Percentiles rank a stretch among this genome's conserved stretches.
phyloP scores from a whole-genome alignment of 2,113 vertebrate species.

The Podarcis muralis region DNA sequence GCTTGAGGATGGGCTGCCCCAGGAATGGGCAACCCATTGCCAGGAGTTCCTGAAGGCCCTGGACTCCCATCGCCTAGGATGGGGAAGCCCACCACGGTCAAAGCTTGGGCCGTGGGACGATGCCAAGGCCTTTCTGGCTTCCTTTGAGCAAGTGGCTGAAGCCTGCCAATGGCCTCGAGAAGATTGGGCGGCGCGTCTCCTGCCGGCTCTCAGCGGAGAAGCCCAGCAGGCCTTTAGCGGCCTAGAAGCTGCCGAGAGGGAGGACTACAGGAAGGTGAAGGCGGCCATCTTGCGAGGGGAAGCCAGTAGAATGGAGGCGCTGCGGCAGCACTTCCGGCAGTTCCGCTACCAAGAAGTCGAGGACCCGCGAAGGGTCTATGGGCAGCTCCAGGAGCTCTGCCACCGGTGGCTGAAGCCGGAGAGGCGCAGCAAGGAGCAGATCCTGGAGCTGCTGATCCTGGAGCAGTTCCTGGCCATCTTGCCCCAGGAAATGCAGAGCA shows the following conservation, averaged over 20 bases:
- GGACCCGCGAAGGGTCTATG: constrained; percentile 47
- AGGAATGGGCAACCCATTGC: background rate
- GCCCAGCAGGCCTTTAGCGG: background rate
- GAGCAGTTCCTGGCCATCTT: constrained; percentile 69
- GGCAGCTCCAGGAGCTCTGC: constrained; percentile 59
- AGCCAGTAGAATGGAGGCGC: constrained; percentile 20
- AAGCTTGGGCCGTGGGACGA: background rate
- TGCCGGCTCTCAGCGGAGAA: background rate
- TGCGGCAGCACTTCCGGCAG: constrained; percentile 55
- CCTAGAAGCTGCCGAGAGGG: background rate
- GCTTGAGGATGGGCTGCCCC: background rate
- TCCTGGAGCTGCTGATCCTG: constrained; percentile 65
- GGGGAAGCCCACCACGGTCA: background rate
- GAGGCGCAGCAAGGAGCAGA: constrained; percentile 63
- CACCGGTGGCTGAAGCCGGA: constrained; percentile 64
- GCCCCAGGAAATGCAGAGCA: constrained; percentile 47
- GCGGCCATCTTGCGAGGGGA: constrained; percentile 47
- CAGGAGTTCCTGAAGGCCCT: constrained; percentile 3
- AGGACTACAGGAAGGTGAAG: constrained; percentile 25
- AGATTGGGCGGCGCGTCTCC: background rate
- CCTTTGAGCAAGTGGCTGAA: constrained; percentile 3
- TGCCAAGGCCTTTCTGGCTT: constrained; percentile 81
- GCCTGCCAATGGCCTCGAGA: constrained; percentile 1
- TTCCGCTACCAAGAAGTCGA: constrained; percentile 61
- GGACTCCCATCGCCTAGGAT: background rate